Percentiles rank a stretch among this genome's conserved stretches.
Conservation (phyloP, 2,113 vertebrate species). For the Vulpes lagopus region DNA sequence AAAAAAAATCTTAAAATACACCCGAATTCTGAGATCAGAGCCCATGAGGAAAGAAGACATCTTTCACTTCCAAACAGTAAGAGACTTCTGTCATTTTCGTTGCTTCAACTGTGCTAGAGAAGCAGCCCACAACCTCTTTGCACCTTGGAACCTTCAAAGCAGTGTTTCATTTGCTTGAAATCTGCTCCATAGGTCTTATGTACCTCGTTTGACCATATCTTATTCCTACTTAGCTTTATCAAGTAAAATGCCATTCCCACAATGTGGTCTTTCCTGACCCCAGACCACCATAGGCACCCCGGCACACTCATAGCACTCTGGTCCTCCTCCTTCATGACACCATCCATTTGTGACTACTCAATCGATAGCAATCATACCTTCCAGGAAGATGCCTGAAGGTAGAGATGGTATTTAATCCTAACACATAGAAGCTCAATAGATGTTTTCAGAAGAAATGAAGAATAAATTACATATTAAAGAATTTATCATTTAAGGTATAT, state of each 20-base stretch:
- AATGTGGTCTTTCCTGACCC: no score
- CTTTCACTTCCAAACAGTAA: rapidly evolving
- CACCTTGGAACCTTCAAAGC: rapidly evolving
- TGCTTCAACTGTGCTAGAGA: not conserved
- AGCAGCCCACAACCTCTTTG: not conserved
- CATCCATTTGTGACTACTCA: no score
- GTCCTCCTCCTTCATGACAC: no score
- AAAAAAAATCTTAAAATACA: not conserved
- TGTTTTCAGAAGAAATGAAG: not conserved
- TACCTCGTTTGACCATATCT: not conserved
- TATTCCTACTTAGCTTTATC: not conserved
- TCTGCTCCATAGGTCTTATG: not conserved
- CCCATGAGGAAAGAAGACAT: not conserved
- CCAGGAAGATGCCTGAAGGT: not conserved
- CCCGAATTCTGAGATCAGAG: not conserved
- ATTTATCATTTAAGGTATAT: not conserved
- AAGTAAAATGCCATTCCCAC: not conserved
- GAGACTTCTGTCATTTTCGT: not conserved
- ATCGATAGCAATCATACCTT: not conserved
- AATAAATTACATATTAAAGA: not conserved
- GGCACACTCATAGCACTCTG: rapidly evolving
- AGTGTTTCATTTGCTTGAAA: not conserved
- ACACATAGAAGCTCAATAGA: not conserved
- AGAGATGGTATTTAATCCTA: not conserved
- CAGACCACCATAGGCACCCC: rapidly evolving